Evolutionary conservation across 2,113 vertebrate genomes (phyloP).

Genomic region (Physeter macrocephalus): DNA sequence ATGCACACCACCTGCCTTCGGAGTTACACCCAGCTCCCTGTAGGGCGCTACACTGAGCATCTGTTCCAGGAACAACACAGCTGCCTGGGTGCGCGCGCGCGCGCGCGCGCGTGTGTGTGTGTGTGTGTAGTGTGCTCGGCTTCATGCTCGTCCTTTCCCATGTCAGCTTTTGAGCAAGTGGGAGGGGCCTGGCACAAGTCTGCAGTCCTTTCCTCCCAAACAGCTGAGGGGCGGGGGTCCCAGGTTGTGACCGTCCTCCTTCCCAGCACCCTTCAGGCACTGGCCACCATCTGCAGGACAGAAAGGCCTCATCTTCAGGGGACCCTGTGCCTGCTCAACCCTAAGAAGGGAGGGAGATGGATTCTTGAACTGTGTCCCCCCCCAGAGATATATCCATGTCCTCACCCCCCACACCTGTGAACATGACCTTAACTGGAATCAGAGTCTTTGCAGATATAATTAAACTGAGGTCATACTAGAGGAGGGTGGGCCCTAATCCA

Average conservation of each 20-base stretch:
- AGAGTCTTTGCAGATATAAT: background rate
- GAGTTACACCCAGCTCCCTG: background rate
- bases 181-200: background rate
- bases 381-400: background rate
- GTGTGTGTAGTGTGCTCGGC: background rate
- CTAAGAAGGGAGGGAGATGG: background rate
- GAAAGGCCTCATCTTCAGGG: background rate
- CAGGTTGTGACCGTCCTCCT: background rate
- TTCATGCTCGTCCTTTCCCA: background rate
- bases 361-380: background rate
- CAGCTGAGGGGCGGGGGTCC: background rate
- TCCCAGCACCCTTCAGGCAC: background rate
- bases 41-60: fast-evolving
- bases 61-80: background rate
- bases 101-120: too few species aligned
- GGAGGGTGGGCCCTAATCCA: background rate
- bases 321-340: background rate
- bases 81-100: too few species aligned
- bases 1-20: background rate
- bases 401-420: background rate
- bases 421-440: background rate
- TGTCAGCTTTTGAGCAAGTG: background rate
- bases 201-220: background rate
- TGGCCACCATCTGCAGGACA: too few species aligned
- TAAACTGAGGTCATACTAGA: background rate